Evolutionary conservation across 2,113 vertebrate species (phyloP), one percentile per base, ranked within the genome.

Genomic region (Ameiurus melas): DNA sequence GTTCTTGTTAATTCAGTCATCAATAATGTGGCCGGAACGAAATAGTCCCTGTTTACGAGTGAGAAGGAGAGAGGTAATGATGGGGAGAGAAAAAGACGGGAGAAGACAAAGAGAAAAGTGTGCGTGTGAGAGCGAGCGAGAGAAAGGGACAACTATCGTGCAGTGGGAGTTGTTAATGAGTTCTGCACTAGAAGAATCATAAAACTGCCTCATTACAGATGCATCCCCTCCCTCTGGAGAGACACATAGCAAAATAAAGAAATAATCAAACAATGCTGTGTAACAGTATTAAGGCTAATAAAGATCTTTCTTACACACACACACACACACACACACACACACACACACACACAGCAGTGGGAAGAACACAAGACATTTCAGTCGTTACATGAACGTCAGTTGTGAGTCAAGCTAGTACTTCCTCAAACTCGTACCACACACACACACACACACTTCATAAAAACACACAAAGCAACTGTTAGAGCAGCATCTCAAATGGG

Each of bases 151-250:
- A 57, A 77, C 58, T 58, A 5, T 47, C n/a, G 60, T 82, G 27
- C 14, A 30, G 36, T 25, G 83, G 94, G 94, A 85, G 90, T 90
- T 92, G 92, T 94, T 94, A 94, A 94, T 94, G 93, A 93, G 94
- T 94, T 94, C 92, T 92, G 90, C 93, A 93, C 93, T 87, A 94
- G 91, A 94, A 95, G 94, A 93, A 93, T 95, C 94, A 95, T 94
- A 94, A 95, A 94, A 93, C 92, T 94, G 94, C 91, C 93, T 95
- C 94, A 95, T 95, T 95, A 95, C 90, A 85, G 85, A 93, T 91
- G 90, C 91, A 84, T 68, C 89, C 86, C 91, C 91, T 91, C 92
- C 91, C 92, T 91, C 92, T 92, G 91, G 89, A 93, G 93, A 91
- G 83, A 79, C 66, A 13, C 30, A 43, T 36, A 25, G 33, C 58